Base-by-base conservation (phyloP, 23 tunicate genomes). In the Clavelina lepadiformis region DNA sequence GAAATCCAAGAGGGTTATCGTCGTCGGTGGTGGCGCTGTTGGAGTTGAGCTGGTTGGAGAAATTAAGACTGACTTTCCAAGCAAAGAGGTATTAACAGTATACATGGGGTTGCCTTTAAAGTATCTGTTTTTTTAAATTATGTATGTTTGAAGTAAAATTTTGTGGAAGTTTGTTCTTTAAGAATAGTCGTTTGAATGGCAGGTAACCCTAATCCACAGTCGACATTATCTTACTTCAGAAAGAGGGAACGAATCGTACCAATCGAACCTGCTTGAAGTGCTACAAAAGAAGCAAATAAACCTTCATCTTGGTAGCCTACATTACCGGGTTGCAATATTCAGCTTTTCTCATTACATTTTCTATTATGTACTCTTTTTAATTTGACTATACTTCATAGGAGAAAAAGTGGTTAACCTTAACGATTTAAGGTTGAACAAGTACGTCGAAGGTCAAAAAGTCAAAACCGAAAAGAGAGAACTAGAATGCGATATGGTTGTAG, bases 21-120 rank as follows among this genome's bases (percentile, higher is more conserved):
- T 82, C n/a, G 88, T 88, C 25, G 96, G 96, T 1, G 96, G 88
- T 33, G 96, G 96, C 3, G 87, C 96, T 0, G 96, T 88, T 56
- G 96, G 96, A 15, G 82, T 88, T 37, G 96, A 88, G 41, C 38
- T 88, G 37, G 60, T 88, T 27, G 96, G 96, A 19, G 96, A 88
- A 80, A 79, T 88, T 7, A 80, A 76, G 69, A 74, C 73, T 5
- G 87, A 81, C 15, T 88, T 50, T 68, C 78, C 88, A 0, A 78
- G 74, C 38, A 79, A 80, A 61, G 51, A 73, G 73, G 87, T 88
- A 28, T 52, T 19, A 33, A 18, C 2, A n/a, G n/a, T n/a, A n/a
- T n/a, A n/a, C n/a, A n/a, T n/a, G n/a, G n/a, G n/a, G n/a, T n/a
- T n/a, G n/a, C n/a, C n/a, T n/a, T n/a, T n/a, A n/a, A n/a, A n/a